Conservation (phyloP, 2,113 vertebrate genomes). For the Uropsilus gracilis region DNA sequence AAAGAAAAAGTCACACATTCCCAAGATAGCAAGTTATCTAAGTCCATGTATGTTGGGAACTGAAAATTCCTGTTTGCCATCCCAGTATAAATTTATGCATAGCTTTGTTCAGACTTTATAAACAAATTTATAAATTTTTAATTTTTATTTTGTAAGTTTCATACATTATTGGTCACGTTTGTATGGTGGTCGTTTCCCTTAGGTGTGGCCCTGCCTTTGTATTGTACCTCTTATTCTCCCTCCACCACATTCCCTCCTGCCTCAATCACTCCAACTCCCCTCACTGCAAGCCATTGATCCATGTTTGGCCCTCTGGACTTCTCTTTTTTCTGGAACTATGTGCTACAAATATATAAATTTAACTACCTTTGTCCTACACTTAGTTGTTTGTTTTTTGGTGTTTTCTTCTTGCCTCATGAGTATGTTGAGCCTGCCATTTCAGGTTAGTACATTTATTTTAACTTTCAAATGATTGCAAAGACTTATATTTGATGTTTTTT, state of each 20-base stretch:
- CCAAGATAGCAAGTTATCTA: conserved; percentile 21
- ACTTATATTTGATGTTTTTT: not conserved
- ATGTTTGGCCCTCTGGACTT: too few species aligned
- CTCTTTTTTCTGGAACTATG: too few species aligned
- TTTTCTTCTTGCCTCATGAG: not conserved
- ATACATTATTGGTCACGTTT: too few species aligned
- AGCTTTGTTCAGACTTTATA: not conserved
- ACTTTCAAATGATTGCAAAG: not conserved
- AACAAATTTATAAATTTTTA: not conserved
- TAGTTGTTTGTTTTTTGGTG: not conserved
- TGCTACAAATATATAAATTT: too few species aligned
- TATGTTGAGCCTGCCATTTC: not conserved
- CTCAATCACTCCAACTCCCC: too few species aligned
- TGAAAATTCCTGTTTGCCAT: not conserved
- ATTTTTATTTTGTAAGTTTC: too few species aligned
- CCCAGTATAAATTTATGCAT: not conserved
- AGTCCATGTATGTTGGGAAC: not conserved
- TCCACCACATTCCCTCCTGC: too few species aligned
- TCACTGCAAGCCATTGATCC: too few species aligned
- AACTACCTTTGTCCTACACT: not conserved
- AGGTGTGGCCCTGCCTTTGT: too few species aligned
- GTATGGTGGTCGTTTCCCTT: too few species aligned
- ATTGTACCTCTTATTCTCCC: too few species aligned
- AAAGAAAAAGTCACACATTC: not conserved
- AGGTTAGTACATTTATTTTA: not conserved